A percentile compares a stretch with the other conserved stretches of the same genome.
These are phyloP conservation scores for Deilephila porcellus DNA, from an alignment of 2,888 invertebrate genomes.

Conservation along the genomic window DNA sequence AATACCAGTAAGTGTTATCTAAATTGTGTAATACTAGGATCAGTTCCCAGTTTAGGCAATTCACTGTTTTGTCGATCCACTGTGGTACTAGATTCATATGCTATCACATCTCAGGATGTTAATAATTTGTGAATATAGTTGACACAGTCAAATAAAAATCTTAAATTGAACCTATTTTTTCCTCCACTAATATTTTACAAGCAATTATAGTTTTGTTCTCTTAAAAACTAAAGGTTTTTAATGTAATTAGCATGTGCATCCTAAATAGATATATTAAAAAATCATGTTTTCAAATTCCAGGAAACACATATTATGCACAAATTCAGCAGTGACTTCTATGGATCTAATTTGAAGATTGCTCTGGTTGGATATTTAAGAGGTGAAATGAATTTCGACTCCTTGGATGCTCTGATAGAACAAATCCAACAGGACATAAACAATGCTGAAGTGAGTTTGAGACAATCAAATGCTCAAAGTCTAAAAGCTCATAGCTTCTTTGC, in stretches of 20 bases:
- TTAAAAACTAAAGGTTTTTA: too few relatives aligned
- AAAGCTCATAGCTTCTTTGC: conserved; percentile 83
- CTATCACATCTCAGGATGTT: too few relatives aligned
- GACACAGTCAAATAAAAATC: too few relatives aligned
- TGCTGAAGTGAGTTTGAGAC: conserved; percentile 86
- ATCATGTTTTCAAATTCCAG: conserved; percentile 75
- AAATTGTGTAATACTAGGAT: too few relatives aligned
- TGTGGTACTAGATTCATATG: too few relatives aligned
- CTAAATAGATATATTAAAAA: background rate
- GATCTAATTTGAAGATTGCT: conserved; percentile 89
- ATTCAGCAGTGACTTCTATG: conserved; percentile 95
- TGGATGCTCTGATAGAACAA: conserved; percentile 90
- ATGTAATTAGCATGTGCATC: conserved; percentile 2
- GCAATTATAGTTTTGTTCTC: too few relatives aligned
- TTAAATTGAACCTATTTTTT: too few relatives aligned
- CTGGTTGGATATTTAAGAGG: conserved; percentile 93
- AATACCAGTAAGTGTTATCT: too few relatives aligned
- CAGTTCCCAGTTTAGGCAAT: too few relatives aligned
- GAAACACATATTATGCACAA: conserved; percentile 96
- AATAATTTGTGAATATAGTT: too few relatives aligned
- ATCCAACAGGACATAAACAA: conserved; percentile 92
- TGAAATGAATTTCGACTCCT: conserved; percentile 91
- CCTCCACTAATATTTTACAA: too few relatives aligned
- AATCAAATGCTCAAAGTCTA: conserved; percentile 75
- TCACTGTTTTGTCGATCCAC: too few relatives aligned